Evolutionary conservation across 2,113 vertebrate genomes (phyloP), one percentile per base, ranked within the genome.

Genomic region (Procavia capensis): DNA sequence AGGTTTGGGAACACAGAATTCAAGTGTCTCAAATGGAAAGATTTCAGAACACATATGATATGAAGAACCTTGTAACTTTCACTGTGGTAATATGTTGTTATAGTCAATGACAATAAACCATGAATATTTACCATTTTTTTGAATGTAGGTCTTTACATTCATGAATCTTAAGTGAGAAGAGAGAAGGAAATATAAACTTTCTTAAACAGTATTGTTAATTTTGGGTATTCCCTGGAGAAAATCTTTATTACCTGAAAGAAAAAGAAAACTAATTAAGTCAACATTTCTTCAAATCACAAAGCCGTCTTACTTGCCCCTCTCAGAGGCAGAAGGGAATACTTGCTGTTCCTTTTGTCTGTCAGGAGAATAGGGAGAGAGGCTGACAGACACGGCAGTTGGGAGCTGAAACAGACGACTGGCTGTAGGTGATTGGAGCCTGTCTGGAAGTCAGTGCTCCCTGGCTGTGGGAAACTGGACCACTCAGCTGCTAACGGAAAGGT

Each of bases 221-320:
- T 80, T 5, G 41, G 76, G 6, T 34, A 70, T 90, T 95, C 87
- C 85, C 89, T 92, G 66, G 92, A 87, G 86, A 96, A 96, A 96
- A 79, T 27, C 50, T 59, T 95, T 95, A 94, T 63, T 93, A 96
- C 86, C 86, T 94, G 27, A 85, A 94, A 95, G 81, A 85, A 85
- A 74, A 86, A n/a, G n/a, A 87, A 94, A 91, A 66, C 95, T 96
- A 94, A 98, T 97, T 92, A 96, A 81, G 50, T 63, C 22, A 24
- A 81, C 27, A 36, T 90, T 92, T 85, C 93, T 93, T 83, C 89
- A 59, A 70, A 22, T 82, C 84, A 87, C 57, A 76, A 93, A 89
- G 70, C 94, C 92, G 36, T 94, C 95, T 94, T 63, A 50, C 91
- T 91, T 80, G 54, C 91, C 24, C 3, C 68, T 95, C 24, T 93